phyloP scores from a whole-genome alignment of 2,797 vertebrate genomes.

The Odontamblyopus lacepedii region DNA sequence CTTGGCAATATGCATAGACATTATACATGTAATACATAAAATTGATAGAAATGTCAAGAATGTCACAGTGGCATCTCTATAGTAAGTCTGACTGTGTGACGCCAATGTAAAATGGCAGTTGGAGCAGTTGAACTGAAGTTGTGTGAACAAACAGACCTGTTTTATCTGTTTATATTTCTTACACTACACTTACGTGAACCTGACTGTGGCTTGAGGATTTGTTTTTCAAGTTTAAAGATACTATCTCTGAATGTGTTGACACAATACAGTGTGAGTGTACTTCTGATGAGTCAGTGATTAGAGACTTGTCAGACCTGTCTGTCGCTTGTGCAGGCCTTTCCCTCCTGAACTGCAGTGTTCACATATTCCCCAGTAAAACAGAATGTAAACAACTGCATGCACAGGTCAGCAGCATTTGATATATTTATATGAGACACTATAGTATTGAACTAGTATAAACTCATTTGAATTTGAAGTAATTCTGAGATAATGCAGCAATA shows the following conservation, averaged over 20 bases:
- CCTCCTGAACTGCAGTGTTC: slow-evolving; percentile 7
- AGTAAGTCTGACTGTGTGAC: neutral
- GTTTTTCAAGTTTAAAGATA: slow-evolving; percentile 32
- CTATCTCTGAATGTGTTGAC: slow-evolving; percentile 62
- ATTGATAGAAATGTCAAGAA: neutral
- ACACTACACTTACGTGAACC: slow-evolving; percentile 19
- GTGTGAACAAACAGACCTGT: slow-evolving; percentile 43
- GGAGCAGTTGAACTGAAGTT: slow-evolving; percentile 65
- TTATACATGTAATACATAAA: neutral
- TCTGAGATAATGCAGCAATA: too few species aligned
- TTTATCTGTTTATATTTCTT: slow-evolving; percentile 32
- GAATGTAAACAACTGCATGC: neutral
- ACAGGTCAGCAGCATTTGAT: neutral
- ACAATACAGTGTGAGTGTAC: slow-evolving; percentile 57
- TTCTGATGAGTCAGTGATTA: slow-evolving; percentile 57
- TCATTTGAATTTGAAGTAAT: too few species aligned
- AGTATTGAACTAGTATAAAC: too few species aligned
- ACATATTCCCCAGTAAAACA: neutral
- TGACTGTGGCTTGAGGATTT: slow-evolving; percentile 20
- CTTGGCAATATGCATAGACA: neutral
- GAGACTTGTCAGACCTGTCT: slow-evolving; percentile 61
- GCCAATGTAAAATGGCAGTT: slow-evolving; percentile 28
- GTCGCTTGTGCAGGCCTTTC: slow-evolving; percentile 37
- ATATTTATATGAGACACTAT: too few species aligned
- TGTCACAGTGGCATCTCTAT: neutral